Evolutionary conservation across 2,113 vertebrate species (phyloP), one percentile per base, ranked within the genome.

Genomic region (Pionites leucogaster): DNA sequence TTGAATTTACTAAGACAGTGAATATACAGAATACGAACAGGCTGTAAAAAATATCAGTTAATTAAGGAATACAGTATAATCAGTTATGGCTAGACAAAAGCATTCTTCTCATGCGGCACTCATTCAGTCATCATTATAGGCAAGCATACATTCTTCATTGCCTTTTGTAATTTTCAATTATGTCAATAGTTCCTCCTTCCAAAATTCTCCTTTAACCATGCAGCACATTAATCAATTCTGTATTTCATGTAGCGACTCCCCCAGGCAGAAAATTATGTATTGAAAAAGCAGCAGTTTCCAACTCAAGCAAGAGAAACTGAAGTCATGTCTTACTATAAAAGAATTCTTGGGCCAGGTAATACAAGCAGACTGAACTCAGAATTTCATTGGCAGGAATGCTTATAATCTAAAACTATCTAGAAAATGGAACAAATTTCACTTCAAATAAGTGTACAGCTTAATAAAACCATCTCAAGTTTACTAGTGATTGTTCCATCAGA

Each of bases 221-320:
- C 88, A 96, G 55, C 78, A 95, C 80, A 82, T 83, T 74, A 94
- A 97, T 97, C 92, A 97, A 94, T 95, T 95, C 74, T 60, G 24
- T 91, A 94, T 93, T 96, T 95, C n/a, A 37, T 79, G 82, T 35
- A 94, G 82, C 3, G 0, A 60, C 59, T 97, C 63, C 86, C 78
- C 17, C 44, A 93, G 90, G 96, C 79, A 97, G 86, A 96, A 96
- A 96, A 96, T 74, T 49, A 95, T 79, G 23, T 65, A 96, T 63
- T 98, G 93, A 97, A 98, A 96, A 69, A 96, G 96, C 95, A 96
- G 62, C 41, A 91, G 81, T 92, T 97, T 97, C 95, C 89, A 96
- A 96, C 79, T 92, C 95, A 92, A 95, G 78, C 68, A 97, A 88
- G 93, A 96, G 64, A 97, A 97, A 96, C 74, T 35, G 37, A 97